These are phyloP conservation scores for Carapus acus DNA, from an alignment of 2,797 vertebrate genomes.

Conservation along the genomic window DNA sequence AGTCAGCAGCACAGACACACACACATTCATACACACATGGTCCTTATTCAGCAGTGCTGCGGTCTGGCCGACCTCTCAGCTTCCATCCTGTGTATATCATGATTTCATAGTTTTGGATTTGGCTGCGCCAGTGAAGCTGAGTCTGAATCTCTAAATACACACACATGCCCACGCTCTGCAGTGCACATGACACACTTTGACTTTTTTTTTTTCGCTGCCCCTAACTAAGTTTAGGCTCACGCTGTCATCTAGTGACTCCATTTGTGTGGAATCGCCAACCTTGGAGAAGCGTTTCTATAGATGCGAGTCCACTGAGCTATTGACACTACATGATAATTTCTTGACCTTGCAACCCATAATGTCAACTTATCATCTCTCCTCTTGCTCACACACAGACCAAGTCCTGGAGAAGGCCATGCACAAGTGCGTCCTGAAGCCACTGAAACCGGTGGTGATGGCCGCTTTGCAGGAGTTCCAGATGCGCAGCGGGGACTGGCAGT, in stretches of 20 bases:
- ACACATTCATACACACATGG: constrained; percentile 6
- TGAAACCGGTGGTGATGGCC: constrained; percentile 76
- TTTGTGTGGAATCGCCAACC: too few relatives aligned
- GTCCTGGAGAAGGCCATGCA: constrained; percentile 92
- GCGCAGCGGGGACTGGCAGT: constrained; percentile 77
- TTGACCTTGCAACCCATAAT: too few relatives aligned
- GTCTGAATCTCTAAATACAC: background rate
- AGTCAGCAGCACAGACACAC: constrained; percentile 30
- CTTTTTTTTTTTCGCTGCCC: too few relatives aligned
- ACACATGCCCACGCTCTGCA: background rate
- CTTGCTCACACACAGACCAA: constrained; percentile 66
- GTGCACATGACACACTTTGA: too few relatives aligned
- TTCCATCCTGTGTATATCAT: constrained; percentile 33
- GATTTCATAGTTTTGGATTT: constrained; percentile 21
- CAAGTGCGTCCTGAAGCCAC: constrained; percentile 87
- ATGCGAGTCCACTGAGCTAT: too few relatives aligned
- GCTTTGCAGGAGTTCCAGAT: constrained; percentile 81
- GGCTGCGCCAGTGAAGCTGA: constrained; percentile 22
- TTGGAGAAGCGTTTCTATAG: too few relatives aligned
- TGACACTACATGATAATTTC: too few relatives aligned
- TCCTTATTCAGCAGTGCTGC: constrained; percentile 47
- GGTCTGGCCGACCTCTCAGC: constrained; percentile 31
- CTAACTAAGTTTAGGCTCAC: too few relatives aligned
- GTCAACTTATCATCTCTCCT: background rate
- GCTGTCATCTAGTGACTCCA: too few relatives aligned